phyloP scores from a whole-genome alignment of 2,888 invertebrate species.

The Lottia scabra region DNA sequence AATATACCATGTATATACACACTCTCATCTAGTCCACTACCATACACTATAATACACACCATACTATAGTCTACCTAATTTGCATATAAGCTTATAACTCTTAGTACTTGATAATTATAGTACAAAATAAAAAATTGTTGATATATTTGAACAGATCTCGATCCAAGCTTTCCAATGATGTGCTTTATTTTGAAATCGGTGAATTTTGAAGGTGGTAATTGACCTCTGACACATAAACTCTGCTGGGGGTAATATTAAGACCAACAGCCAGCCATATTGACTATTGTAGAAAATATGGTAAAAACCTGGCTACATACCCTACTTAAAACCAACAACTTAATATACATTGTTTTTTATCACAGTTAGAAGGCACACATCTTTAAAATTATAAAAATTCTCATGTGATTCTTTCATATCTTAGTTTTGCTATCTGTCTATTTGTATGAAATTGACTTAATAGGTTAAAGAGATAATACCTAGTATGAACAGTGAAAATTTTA shows the following conservation, averaged over 20 bases:
- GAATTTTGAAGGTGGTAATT: neutral
- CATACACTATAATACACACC: too few relatives aligned
- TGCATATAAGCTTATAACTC: slow-evolving; percentile 1
- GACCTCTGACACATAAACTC: neutral
- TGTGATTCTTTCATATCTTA: too few relatives aligned
- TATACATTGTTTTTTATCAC: too few relatives aligned
- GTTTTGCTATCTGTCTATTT: too few relatives aligned
- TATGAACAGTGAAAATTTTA: too few relatives aligned
- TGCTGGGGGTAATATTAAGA: neutral
- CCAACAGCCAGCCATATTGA: slow-evolving; percentile 1
- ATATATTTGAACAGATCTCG: neutral
- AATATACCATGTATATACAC: too few relatives aligned
- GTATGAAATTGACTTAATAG: too few relatives aligned
- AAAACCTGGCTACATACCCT: neutral
- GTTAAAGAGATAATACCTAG: too few relatives aligned
- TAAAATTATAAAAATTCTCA: too few relatives aligned
- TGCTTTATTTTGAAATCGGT: neutral
- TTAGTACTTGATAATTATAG: neutral
- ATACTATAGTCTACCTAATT: neutral
- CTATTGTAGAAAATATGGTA: neutral
- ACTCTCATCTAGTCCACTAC: too few relatives aligned
- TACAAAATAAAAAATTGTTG: neutral
- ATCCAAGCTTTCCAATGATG: neutral
- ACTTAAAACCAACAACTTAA: neutral
- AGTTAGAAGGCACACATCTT: too few relatives aligned